Evolutionary conservation across 2,113 vertebrate species (phyloP).

Genomic region (Prolemur simus): DNA sequence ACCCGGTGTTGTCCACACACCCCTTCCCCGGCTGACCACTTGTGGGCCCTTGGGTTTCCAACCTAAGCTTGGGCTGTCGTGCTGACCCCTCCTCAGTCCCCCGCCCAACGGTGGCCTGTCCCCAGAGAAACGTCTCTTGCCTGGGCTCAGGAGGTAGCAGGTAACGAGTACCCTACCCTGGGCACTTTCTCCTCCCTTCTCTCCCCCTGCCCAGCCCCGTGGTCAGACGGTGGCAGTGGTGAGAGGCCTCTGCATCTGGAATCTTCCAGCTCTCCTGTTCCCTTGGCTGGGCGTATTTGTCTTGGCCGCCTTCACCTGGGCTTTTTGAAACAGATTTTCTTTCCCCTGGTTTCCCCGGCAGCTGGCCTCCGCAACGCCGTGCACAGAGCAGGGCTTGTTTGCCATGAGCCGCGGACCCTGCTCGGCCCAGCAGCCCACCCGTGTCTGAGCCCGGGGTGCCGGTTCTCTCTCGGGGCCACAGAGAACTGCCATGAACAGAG

Average conservation of each 20-base stretch:
- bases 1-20: background rate
- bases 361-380: constrained; percentile 34
- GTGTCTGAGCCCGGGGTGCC: background rate
- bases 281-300: constrained; percentile 75
- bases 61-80: too few species aligned
- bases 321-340: constrained; percentile 71
- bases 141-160: background rate
- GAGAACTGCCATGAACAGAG: background rate
- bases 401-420: background rate
- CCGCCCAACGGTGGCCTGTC: background rate
- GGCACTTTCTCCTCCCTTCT: background rate
- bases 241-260: constrained; percentile 56
- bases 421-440: background rate
- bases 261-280: constrained; percentile 75
- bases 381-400: constrained; percentile 81
- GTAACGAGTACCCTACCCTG: background rate
- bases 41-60: background rate
- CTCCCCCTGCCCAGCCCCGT: background rate
- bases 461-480: background rate
- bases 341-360: constrained; percentile 71
- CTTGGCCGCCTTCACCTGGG: constrained; percentile 60
- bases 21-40: background rate
- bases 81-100: too few species aligned
- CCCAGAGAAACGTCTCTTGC: background rate
- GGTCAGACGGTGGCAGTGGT: background rate